phyloP scores from a whole-genome alignment of 1,140 invertebrate species.

The Rhopalosiphum maidis region DNA sequence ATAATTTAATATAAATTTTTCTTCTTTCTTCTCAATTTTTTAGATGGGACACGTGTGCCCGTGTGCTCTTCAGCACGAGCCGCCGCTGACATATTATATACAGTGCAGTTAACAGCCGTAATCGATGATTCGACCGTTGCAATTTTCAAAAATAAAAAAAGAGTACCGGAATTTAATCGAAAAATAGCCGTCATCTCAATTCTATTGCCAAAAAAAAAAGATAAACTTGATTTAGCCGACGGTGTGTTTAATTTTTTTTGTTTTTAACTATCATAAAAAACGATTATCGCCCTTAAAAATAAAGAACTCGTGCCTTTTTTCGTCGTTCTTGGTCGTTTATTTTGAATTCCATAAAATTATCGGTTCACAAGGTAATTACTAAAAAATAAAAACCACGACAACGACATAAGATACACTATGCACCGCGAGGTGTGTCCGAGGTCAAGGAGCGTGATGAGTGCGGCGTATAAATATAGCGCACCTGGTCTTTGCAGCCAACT shows the following conservation, averaged over 20 bases:
- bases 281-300: background rate
- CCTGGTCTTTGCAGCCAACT: background rate
- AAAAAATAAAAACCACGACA: background rate
- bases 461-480: background rate
- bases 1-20: too few species aligned
- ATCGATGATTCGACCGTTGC: background rate
- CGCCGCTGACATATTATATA: background rate
- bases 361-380: background rate
- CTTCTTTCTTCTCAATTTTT: too few species aligned
- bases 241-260: background rate
- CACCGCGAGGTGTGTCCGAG: slow-evolving; percentile 5
- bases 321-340: too few species aligned
- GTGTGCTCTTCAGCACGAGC: too few species aligned
- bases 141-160: background rate
- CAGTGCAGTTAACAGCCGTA: background rate
- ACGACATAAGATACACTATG: background rate
- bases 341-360: background rate
- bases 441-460: background rate
- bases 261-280: background rate
- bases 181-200: background rate
- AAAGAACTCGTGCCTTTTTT: background rate
- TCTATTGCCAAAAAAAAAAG: background rate
- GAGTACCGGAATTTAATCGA: background rate
- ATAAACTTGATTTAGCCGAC: background rate
- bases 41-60: too few species aligned